Conservation (phyloP, 2,888 invertebrate genomes). For the Teleiodes luculella region DNA sequence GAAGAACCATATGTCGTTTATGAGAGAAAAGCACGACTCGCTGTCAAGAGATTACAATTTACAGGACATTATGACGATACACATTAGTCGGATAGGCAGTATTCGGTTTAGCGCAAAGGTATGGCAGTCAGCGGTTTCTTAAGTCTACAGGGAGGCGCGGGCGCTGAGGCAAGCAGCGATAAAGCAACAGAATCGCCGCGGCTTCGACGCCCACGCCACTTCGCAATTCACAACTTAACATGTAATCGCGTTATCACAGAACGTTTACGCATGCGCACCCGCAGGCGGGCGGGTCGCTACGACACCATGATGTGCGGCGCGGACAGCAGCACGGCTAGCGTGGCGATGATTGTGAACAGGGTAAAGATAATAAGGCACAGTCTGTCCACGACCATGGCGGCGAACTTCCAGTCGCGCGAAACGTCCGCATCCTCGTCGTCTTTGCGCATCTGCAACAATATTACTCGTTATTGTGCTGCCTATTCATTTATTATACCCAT, state of each 20-base stretch:
- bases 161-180: slow-evolving; percentile 64
- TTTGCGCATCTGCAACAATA: slow-evolving; percentile 87
- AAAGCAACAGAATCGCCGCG: slow-evolving; percentile 59
- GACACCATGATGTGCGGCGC: slow-evolving; percentile 97
- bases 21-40: slow-evolving; percentile 47
- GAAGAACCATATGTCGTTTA: slow-evolving; percentile 27
- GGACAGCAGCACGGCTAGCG: slow-evolving; percentile 97
- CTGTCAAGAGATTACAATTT: slow-evolving; percentile 44
- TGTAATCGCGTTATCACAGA: slow-evolving; percentile 84
- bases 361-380: slow-evolving; percentile 99
- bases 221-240: slow-evolving; percentile 82
- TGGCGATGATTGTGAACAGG: slow-evolving; percentile 98
- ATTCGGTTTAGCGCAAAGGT: slow-evolving; percentile 60
- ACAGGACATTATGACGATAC: slow-evolving; percentile 33
- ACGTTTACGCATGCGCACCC: slow-evolving; percentile 75
- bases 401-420: slow-evolving; percentile 99
- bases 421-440: slow-evolving; percentile 96
- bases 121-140: slow-evolving; percentile 71
- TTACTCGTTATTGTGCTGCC: not conserved
- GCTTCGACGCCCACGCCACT: slow-evolving; percentile 66
- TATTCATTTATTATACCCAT: not conserved
- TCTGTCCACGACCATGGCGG: slow-evolving; percentile 99
- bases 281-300: slow-evolving; percentile 82
- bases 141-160: slow-evolving; percentile 71
- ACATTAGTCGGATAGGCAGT: slow-evolving; percentile 58